A percentile compares a stretch with the other conserved stretches of the same genome.
phyloP scores from a whole-genome alignment of 2,888 invertebrate species.

The Drosophila nr. perissopoda region DNA sequence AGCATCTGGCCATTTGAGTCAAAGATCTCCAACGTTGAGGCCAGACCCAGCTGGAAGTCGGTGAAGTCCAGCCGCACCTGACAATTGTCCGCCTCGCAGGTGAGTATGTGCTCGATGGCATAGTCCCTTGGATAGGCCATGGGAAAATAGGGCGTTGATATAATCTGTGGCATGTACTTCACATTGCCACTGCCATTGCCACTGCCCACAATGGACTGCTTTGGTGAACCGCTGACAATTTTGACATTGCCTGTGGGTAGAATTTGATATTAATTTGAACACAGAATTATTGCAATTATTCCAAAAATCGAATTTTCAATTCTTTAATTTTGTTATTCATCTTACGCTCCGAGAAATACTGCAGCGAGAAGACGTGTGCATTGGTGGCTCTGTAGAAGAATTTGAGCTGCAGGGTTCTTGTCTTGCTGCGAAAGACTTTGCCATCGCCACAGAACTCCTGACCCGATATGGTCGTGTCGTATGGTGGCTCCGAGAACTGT shows the following conservation, averaged over 20 bases:
- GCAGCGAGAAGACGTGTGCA: conserved; percentile 88
- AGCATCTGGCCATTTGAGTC: conserved; percentile 89
- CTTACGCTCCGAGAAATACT: conserved; percentile 88
- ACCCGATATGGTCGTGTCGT: conserved; percentile 87
- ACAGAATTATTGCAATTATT: neutral
- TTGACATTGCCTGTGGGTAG: conserved; percentile 86
- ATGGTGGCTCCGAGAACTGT: conserved; percentile 88
- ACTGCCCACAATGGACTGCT: conserved; percentile 78
- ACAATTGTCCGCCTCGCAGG: conserved; percentile 87
- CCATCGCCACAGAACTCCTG: conserved; percentile 87
- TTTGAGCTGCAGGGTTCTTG: conserved; percentile 87
- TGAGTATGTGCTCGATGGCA: conserved; percentile 88
- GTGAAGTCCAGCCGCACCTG: conserved; percentile 88
- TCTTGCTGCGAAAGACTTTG: conserved; percentile 87
- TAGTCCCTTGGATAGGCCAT: conserved; percentile 88
- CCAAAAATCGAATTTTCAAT: too few species aligned
- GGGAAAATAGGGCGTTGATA: conserved; percentile 90
- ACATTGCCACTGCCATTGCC: conserved; percentile 84
- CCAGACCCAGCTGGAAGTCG: conserved; percentile 88
- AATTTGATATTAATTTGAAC: neutral
- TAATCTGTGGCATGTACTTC: conserved; percentile 85
- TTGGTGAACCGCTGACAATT: conserved; percentile 85
- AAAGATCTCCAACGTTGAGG: conserved; percentile 89
- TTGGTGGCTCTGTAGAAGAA: conserved; percentile 87
- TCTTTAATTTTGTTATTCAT: neutral